Evolutionary conservation across 53 echinoderm and acorn worm species (phyloP).

Genomic region (Mesocentrotus franciscanus): DNA sequence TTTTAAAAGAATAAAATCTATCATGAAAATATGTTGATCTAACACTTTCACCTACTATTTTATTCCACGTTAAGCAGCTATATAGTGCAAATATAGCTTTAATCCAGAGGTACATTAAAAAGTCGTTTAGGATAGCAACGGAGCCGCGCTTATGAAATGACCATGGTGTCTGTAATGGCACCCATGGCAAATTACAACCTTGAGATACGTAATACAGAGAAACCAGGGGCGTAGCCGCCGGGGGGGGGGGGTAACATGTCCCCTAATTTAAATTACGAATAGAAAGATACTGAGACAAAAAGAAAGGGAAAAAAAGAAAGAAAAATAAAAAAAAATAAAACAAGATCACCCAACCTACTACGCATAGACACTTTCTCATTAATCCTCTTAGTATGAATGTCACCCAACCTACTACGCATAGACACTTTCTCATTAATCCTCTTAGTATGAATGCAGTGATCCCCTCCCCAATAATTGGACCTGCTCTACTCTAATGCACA

Average conservation of each 20-base stretch:
- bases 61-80: not conserved
- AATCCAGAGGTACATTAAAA: not conserved
- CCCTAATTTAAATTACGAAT: not conserved
- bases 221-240: not conserved
- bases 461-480: not conserved
- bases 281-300: not conserved
- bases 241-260: not conserved
- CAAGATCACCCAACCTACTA: not conserved
- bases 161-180: constrained; percentile 12
- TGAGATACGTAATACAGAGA: not conserved
- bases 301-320: not conserved
- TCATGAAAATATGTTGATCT: no score
- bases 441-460: not conserved
- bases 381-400: not conserved
- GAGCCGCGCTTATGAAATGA: not conserved
- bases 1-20: no score
- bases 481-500: not conserved
- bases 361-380: not conserved
- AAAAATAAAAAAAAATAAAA: not conserved
- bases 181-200: constrained; percentile 19
- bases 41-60: not conserved
- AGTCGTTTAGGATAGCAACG: not conserved
- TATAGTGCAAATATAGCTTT: not conserved
- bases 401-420: not conserved
- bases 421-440: not conserved